Conservation (phyloP, 2,797 vertebrate genomes). For the Syncerus caffer region DNA sequence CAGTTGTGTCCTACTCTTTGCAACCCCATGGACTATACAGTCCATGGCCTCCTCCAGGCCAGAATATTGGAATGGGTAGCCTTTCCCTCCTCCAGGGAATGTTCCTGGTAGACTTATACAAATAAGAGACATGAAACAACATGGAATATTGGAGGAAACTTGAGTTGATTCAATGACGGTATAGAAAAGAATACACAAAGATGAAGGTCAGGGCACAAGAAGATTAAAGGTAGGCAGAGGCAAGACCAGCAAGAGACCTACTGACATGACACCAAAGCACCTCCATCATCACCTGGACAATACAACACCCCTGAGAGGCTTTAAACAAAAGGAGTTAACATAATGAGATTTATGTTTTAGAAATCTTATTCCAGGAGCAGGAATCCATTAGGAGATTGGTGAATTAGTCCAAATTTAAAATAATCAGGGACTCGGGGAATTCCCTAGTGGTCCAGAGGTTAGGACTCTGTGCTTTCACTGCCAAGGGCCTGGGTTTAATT, state of each 20-base stretch:
- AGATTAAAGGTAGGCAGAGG: background rate
- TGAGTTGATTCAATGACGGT: background rate
- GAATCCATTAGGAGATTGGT: background rate
- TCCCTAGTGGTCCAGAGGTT: background rate
- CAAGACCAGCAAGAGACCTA: background rate
- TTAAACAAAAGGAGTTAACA: background rate
- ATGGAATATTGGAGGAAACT: background rate
- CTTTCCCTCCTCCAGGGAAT: background rate
- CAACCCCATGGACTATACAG: background rate
- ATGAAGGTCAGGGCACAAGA: background rate
- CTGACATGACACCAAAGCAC: background rate
- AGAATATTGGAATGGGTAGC: background rate
- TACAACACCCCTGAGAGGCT: accelerated
- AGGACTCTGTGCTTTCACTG: background rate
- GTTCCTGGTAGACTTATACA: background rate
- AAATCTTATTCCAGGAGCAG: background rate
- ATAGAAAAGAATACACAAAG: background rate
- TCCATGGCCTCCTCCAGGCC: background rate
- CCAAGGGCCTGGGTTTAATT: background rate
- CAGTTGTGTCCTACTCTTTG: background rate
- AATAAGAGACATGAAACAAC: background rate
- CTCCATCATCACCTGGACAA: background rate
- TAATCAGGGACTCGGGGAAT: background rate
- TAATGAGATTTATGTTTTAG: background rate
- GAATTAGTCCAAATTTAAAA: background rate